phyloP scores from a whole-genome alignment of 2,797 vertebrate species.

The Ptychobarbus kaznakovi region DNA sequence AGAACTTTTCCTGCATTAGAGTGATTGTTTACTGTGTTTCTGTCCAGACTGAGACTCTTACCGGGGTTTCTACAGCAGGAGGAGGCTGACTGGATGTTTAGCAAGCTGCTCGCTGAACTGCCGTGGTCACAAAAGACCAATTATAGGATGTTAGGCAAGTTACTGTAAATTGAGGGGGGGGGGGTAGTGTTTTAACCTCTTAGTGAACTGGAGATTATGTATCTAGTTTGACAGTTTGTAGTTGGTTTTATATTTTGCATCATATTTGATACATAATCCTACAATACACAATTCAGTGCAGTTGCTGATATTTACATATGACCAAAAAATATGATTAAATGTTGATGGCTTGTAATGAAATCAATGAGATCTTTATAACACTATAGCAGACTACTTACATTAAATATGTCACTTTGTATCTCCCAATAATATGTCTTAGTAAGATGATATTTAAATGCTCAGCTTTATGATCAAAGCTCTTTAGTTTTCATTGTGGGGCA shows the following conservation, averaged over 20 bases:
- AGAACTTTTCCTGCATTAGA: not conserved
- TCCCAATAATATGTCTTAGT: not conserved
- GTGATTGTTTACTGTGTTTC: slow-evolving; percentile 29
- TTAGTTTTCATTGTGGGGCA: too few relatives aligned
- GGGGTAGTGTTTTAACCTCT: not conserved
- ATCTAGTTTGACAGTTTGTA: too few relatives aligned
- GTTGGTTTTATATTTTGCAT: too few relatives aligned
- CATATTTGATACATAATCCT: too few relatives aligned
- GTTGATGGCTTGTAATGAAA: not conserved
- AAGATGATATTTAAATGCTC: not conserved
- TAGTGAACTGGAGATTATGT: not conserved
- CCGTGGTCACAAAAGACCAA: slow-evolving; percentile 94
- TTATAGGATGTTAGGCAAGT: slow-evolving; percentile 74
- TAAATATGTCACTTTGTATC: not conserved
- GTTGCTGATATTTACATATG: not conserved
- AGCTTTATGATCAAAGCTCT: too few relatives aligned
- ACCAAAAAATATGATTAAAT: not conserved
- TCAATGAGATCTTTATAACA: not conserved
- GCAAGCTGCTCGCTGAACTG: slow-evolving; percentile 84
- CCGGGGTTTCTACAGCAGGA: slow-evolving; percentile 84
- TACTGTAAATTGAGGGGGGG: not conserved
- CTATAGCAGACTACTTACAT: not conserved
- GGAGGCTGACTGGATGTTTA: slow-evolving; percentile 91
- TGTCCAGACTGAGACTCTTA: slow-evolving; percentile 80
- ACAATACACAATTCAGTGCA: not conserved